Conservation (phyloP, 2,113 vertebrate genomes). For the Atherinomorus stipes region DNA sequence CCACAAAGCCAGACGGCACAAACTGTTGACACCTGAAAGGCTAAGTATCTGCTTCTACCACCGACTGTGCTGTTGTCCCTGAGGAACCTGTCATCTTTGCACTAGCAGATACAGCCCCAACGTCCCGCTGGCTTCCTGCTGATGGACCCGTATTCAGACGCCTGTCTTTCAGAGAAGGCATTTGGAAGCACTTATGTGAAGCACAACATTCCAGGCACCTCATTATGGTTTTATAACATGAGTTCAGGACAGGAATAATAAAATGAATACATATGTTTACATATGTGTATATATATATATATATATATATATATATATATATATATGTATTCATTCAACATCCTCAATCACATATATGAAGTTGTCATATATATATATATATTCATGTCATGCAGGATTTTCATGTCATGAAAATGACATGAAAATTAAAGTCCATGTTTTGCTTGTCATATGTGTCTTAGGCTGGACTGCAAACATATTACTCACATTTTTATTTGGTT, state of each 20-base stretch:
- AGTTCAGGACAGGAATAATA: conserved; percentile 7
- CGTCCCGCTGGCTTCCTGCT: conserved; percentile 28
- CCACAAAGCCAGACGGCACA: neutral
- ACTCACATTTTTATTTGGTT: neutral
- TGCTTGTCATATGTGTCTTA: neutral
- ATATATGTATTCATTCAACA: too few relatives aligned
- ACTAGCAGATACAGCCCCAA: neutral
- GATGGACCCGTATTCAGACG: conserved; percentile 52
- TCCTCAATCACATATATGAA: too few relatives aligned
- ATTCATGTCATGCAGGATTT: too few relatives aligned
- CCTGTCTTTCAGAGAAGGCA: conserved; percentile 8
- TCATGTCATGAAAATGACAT: too few relatives aligned
- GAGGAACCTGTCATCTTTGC: neutral
- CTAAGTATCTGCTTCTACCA: neutral
- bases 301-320: too few relatives aligned
- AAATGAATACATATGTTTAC: neutral
- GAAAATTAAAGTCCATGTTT: too few relatives aligned
- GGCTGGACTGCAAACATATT: neutral
- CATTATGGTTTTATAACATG: neutral
- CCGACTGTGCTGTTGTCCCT: neutral
- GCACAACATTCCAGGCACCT: conserved; percentile 44
- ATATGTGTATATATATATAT: too few relatives aligned
- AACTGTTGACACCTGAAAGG: conserved; percentile 1
- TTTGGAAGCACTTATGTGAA: conserved; percentile 45
- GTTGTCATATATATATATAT: too few relatives aligned